Conservation (phyloP, 2,113 vertebrate genomes). For the Apistogramma diplotaenia region DNA sequence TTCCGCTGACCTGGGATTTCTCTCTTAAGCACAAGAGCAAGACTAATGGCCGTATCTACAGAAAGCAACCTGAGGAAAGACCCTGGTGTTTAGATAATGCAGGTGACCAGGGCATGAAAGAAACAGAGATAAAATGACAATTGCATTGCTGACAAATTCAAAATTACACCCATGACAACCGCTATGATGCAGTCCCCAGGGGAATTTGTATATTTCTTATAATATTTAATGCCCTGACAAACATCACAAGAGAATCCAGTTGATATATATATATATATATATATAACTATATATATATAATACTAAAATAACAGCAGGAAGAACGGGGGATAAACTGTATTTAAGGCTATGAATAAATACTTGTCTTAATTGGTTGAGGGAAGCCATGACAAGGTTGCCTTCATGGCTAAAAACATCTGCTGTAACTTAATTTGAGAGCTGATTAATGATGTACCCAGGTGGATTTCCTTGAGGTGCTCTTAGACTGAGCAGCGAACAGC, state of each 20-base stretch:
- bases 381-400: not conserved
- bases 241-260: not conserved
- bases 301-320: not conserved
- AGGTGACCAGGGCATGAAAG: slow-evolving; percentile 16
- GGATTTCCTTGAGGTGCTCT: slow-evolving; percentile 7
- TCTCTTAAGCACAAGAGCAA: slow-evolving; percentile 49
- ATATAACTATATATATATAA: no score
- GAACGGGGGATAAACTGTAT: not conserved
- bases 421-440: slow-evolving; percentile 28
- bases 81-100: slow-evolving; percentile 55
- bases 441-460: slow-evolving; percentile 23
- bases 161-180: not conserved
- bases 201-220: not conserved
- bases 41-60: slow-evolving; percentile 66
- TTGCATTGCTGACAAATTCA: slow-evolving; percentile 10
- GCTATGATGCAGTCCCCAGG: not conserved
- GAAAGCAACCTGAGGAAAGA: slow-evolving; percentile 50
- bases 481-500: slow-evolving; percentile 1
- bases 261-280: no score
- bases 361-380: not conserved
- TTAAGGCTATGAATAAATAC: not conserved
- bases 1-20: slow-evolving; percentile 61
- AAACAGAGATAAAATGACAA: slow-evolving; percentile 53
- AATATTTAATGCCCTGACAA: not conserved
- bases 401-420: slow-evolving; percentile 41